Conservation (phyloP, 1,140 invertebrate genomes). For the Caerostris darwini region DNA sequence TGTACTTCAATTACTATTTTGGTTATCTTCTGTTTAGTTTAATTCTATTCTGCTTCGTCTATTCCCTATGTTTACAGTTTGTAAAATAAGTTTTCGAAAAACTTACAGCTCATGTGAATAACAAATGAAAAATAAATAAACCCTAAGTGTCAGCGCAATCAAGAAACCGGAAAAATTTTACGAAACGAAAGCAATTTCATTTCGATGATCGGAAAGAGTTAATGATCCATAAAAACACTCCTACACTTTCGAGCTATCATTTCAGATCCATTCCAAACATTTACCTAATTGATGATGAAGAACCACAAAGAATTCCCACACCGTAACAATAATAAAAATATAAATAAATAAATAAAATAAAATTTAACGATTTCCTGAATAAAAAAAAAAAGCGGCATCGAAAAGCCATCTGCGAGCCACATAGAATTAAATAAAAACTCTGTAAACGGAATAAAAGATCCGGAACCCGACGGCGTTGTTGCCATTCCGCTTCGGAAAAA, state of each 20-base stretch:
- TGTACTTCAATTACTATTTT: too few relatives aligned
- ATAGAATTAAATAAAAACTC: slow-evolving; percentile 20
- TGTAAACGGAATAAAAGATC: slow-evolving; percentile 40
- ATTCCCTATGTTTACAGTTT: too few relatives aligned
- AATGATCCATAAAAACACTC: neutral
- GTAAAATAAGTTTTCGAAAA: too few relatives aligned
- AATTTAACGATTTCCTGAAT: too few relatives aligned
- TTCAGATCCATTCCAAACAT: neutral
- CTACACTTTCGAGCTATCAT: neutral
- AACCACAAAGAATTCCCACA: neutral
- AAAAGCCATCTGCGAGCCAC: neutral
- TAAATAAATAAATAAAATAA: too few relatives aligned
- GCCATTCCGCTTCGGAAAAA: slow-evolving; percentile 21
- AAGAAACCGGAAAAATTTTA: too few relatives aligned
- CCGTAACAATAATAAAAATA: too few relatives aligned
- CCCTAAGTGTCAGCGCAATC: too few relatives aligned
- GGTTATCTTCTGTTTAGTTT: too few relatives aligned
- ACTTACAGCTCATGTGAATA: too few relatives aligned
- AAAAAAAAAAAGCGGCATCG: neutral
- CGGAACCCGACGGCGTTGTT: slow-evolving; percentile 56
- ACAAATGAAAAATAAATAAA: too few relatives aligned
- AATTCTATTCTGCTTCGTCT: too few relatives aligned
- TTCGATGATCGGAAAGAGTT: neutral
- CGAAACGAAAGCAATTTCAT: neutral
- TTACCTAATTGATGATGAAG: neutral